Evolutionary conservation across 2,888 invertebrate species (phyloP).

Genomic region (Drosophila phalerata): DNA sequence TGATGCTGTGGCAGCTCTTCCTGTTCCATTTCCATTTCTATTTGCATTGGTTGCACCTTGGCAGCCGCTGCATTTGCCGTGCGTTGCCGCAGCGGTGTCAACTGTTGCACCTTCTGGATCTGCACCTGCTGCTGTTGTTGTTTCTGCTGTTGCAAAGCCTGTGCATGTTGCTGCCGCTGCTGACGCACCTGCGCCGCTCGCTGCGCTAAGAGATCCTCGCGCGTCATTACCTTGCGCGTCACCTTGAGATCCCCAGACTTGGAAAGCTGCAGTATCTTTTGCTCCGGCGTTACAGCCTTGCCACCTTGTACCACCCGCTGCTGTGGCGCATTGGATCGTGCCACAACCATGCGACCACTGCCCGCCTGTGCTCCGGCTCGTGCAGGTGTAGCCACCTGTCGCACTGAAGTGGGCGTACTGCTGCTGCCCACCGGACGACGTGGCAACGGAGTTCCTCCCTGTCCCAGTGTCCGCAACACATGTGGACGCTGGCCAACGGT

Average conservation of each 20-base stretch:
- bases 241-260: conserved; percentile 86
- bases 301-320: conserved; percentile 33
- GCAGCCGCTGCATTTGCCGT: conserved; percentile 82
- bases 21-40: conserved; percentile 62
- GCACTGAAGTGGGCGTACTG: conserved; percentile 23
- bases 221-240: conserved; percentile 85
- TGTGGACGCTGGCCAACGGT: conserved; percentile 61
- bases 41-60: conserved; percentile 74
- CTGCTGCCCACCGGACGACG: conserved; percentile 58
- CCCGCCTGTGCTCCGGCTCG: conserved; percentile 59
- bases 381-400: conserved; percentile 38
- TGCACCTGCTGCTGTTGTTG: conserved; percentile 63
- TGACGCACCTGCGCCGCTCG: conserved; percentile 71
- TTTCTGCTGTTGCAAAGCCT: conserved; percentile 60
- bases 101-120: conserved; percentile 86
- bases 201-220: conserved; percentile 78
- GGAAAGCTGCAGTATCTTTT: conserved; percentile 86
- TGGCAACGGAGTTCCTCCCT: conserved; percentile 51
- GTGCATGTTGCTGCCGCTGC: conserved; percentile 68
- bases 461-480: conserved; percentile 64
- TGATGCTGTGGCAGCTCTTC: conserved; percentile 81
- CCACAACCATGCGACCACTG: conserved; percentile 74
- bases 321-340: conserved; percentile 53
- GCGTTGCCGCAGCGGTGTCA: conserved; percentile 85
- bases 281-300: conserved; percentile 84